A percentile compares a stretch with the other conserved stretches of the same genome.
These are phyloP conservation scores for Carassius auratus DNA, from an alignment of 2,113 vertebrate genomes.

Conservation along the genomic window DNA sequence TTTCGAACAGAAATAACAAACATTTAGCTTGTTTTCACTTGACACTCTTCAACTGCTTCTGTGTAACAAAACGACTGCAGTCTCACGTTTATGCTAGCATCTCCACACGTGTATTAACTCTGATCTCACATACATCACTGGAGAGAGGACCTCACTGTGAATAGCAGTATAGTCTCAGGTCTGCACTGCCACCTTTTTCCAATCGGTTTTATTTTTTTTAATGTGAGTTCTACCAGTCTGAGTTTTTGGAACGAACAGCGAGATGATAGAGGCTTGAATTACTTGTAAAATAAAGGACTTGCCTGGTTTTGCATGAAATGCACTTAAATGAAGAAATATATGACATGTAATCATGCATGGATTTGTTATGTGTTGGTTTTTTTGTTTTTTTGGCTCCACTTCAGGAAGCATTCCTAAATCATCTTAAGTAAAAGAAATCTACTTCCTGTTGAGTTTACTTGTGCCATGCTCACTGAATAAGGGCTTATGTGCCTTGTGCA, in stretches of 20 bases:
- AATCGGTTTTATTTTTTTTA: background rate
- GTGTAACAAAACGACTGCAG: background rate
- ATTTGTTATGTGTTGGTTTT: background rate
- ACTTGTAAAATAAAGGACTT: conserved; percentile 44
- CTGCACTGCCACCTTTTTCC: background rate
- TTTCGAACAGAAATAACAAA: background rate
- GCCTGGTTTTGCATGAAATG: conserved; percentile 30
- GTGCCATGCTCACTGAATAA: conserved; percentile 32
- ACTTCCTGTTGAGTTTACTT: conserved; percentile 9
- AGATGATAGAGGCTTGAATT: background rate
- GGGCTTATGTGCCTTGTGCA: conserved; percentile 18
- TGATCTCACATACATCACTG: conserved; percentile 10
- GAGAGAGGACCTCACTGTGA: background rate
- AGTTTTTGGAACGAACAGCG: background rate
- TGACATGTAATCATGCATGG: background rate
- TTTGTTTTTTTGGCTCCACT: background rate
- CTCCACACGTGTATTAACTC: background rate
- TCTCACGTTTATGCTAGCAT: background rate
- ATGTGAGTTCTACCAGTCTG: background rate
- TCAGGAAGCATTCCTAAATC: conserved; percentile 8
- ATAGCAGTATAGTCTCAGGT: background rate
- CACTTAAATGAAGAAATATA: conserved; percentile 24
- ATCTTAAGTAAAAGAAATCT: background rate
- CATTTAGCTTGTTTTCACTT: background rate
- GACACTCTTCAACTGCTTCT: background rate